phyloP scores from a whole-genome alignment of 2,888 invertebrate species.

The Balanococcus diminutus region DNA sequence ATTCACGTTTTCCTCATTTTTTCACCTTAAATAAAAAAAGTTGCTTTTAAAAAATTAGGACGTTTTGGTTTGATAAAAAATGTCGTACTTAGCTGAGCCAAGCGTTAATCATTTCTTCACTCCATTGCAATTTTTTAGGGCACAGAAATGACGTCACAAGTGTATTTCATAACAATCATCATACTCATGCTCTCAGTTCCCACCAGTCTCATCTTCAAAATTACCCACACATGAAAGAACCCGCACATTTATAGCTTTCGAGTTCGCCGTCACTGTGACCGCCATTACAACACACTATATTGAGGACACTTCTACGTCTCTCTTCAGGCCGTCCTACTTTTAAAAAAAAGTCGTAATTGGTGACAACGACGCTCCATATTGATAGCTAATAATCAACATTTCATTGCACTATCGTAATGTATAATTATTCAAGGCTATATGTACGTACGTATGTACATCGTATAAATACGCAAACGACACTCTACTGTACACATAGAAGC shows the following conservation, averaged over 20 bases:
- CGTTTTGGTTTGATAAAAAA: too few relatives aligned
- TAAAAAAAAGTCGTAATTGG: neutral
- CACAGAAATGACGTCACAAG: neutral
- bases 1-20: too few relatives aligned
- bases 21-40: too few relatives aligned
- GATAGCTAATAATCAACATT: neutral
- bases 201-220: neutral
- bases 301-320: neutral
- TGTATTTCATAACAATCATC: too few relatives aligned
- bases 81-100: neutral
- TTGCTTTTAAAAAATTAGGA: too few relatives aligned
- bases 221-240: neutral
- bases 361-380: neutral
- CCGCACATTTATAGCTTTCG: neutral
- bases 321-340: neutral
- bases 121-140: neutral
- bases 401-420: neutral
- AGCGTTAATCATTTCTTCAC: neutral
- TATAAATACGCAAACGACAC: neutral
- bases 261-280: neutral
- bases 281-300: neutral
- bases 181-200: neutral
- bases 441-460: neutral
- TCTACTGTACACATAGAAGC: neutral
- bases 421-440: neutral